Percentiles rank a stretch among this genome's conserved stretches.
Evolutionary conservation across 1,140 invertebrate species (phyloP).

Genomic region (Drosophila chauvacae): DNA sequence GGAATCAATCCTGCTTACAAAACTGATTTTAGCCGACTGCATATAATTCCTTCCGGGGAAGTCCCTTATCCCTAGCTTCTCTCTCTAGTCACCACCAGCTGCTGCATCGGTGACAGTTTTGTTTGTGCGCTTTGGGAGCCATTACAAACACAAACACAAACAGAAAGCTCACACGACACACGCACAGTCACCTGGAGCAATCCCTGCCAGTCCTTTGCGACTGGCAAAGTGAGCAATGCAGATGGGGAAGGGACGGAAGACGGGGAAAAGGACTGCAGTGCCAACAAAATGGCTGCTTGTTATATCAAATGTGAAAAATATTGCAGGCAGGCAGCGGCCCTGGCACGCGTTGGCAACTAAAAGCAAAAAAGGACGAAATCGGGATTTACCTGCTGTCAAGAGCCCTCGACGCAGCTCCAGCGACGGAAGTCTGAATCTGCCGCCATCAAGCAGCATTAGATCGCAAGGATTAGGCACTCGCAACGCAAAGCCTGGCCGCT

Average conservation of each 20-base stretch:
- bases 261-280: slow-evolving; percentile 12
- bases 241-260: background rate
- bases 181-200: slow-evolving; percentile 29
- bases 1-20: slow-evolving; percentile 1
- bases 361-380: slow-evolving; percentile 29
- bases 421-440: slow-evolving; percentile 17
- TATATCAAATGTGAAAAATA: slow-evolving; percentile 76
- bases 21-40: slow-evolving; percentile 20
- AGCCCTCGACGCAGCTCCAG: slow-evolving; percentile 7
- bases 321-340: slow-evolving; percentile 27
- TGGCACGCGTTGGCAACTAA: slow-evolving; percentile 29
- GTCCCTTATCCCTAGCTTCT: background rate
- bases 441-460: slow-evolving; percentile 9
- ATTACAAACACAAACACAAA: slow-evolving; percentile 61
- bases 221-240: slow-evolving; percentile 54
- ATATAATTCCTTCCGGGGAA: slow-evolving; percentile 4
- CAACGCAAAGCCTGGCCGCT: slow-evolving; percentile 4
- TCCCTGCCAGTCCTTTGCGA: slow-evolving; percentile 33
- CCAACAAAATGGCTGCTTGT: slow-evolving; percentile 63
- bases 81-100: slow-evolving; percentile 1
- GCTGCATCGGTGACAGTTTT: slow-evolving; percentile 62
- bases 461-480: slow-evolving; percentile 27
- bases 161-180: slow-evolving; percentile 13
- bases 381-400: slow-evolving; percentile 49
- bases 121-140: slow-evolving; percentile 69